These are phyloP conservation scores for Zaprionus inermis DNA, from an alignment of 1,140 invertebrate genomes.

Conservation along the genomic window DNA sequence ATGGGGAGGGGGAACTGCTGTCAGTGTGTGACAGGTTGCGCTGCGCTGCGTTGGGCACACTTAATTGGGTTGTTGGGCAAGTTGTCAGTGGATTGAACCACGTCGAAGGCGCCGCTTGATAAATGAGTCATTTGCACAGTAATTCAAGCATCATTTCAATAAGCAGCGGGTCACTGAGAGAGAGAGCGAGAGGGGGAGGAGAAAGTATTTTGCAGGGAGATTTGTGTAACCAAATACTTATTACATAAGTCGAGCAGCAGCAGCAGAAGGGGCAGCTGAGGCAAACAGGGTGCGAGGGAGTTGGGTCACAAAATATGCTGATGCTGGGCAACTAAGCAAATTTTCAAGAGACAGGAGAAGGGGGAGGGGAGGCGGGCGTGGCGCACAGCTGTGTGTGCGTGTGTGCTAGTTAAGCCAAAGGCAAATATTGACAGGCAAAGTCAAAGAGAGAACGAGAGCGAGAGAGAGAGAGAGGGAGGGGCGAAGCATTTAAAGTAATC, in stretches of 20 bases:
- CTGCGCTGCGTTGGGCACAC: constrained; percentile 29
- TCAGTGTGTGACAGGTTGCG: constrained; percentile 51
- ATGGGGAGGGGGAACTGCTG: constrained; percentile 27
- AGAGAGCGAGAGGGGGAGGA: background rate
- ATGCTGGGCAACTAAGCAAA: constrained; percentile 61
- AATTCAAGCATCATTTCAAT: constrained; percentile 80
- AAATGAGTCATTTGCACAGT: constrained; percentile 81
- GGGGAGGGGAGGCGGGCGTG: background rate
- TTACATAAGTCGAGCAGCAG: constrained; percentile 63
- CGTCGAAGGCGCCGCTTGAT: constrained; percentile 57
- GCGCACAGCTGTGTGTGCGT: constrained; percentile 20
- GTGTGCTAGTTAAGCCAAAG: constrained; percentile 76
- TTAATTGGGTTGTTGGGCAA: constrained; percentile 55
- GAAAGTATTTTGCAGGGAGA: constrained; percentile 41
- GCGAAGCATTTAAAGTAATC: constrained; percentile 78
- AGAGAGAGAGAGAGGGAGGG: background rate
- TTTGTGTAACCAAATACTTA: constrained; percentile 81
- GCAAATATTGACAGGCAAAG: constrained; percentile 65
- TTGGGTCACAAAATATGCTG: constrained; percentile 64
- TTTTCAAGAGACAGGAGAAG: constrained; percentile 23
- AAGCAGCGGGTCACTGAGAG: constrained; percentile 28
- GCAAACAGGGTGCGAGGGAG: constrained; percentile 41
- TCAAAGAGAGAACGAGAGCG: constrained; percentile 46
- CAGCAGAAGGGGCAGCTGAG: background rate
- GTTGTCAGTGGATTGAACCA: constrained; percentile 54